Conservation (phyloP, 2,113 vertebrate genomes). For the Ictidomys tridecemlineatus region DNA sequence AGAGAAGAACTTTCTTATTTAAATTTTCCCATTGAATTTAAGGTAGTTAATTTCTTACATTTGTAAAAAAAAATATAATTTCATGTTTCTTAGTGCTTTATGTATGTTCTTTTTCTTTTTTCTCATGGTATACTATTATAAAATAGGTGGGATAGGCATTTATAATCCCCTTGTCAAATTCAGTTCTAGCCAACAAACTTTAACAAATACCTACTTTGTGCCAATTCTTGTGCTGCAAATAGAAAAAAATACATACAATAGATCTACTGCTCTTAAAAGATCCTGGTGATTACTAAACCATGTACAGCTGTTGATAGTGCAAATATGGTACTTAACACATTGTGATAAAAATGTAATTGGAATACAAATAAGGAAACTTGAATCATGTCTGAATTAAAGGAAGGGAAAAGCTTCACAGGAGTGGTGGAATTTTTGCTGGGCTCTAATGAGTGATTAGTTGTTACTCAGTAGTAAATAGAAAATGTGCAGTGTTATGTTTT, state of each 20-base stretch:
- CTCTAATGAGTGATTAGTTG: not conserved
- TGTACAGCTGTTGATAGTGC: not conserved
- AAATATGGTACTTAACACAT: not conserved
- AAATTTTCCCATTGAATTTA: conserved; percentile 29
- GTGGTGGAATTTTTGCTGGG: not conserved
- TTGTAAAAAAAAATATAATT: not conserved
- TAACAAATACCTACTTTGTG: not conserved
- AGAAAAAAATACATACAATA: not conserved
- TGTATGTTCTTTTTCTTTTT: not conserved
- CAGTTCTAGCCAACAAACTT: not conserved
- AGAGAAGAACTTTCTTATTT: not conserved
- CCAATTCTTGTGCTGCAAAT: not conserved
- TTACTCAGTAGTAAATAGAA: not conserved
- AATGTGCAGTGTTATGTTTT: too few species aligned
- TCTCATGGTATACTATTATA: not conserved
- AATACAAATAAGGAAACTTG: not conserved
- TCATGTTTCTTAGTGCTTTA: not conserved
- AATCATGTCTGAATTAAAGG: not conserved
- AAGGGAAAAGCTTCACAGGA: not conserved
- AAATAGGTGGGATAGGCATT: not conserved
- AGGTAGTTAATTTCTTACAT: not conserved
- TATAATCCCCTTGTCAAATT: not conserved
- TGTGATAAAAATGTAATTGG: not conserved
- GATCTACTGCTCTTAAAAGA: not conserved
- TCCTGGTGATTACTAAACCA: not conserved